Conservation (phyloP, 2,797 vertebrate species). For the Trematocara caparti region DNA sequence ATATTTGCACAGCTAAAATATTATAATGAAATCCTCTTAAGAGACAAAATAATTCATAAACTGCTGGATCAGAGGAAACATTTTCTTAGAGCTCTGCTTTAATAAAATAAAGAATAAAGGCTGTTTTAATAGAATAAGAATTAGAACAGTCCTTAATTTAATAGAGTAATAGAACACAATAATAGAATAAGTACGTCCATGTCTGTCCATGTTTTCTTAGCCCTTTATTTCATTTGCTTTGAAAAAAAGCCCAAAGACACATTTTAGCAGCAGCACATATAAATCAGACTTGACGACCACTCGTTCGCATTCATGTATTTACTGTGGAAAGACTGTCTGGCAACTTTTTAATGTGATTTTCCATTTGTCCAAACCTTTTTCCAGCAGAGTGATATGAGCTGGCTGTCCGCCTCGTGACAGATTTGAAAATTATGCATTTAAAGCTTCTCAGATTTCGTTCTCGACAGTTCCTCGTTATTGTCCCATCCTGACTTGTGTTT, state of each 20-base stretch:
- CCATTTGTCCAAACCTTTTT: slow-evolving; percentile 38
- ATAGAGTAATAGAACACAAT: not conserved
- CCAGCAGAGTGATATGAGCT: slow-evolving; percentile 51
- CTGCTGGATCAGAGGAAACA: not conserved
- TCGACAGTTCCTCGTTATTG: slow-evolving; percentile 64
- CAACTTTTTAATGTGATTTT: slow-evolving; percentile 55
- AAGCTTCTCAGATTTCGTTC: slow-evolving; percentile 67
- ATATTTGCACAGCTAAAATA: not conserved
- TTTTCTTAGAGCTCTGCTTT: not conserved
- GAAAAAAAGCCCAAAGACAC: slow-evolving; percentile 3
- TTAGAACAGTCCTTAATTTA: not conserved
- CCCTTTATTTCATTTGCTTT: not conserved
- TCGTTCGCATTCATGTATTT: slow-evolving; percentile 49
- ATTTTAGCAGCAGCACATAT: slow-evolving; percentile 4
- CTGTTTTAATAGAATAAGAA: not conserved
- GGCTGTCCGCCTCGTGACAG: slow-evolving; percentile 53
- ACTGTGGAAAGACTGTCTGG: slow-evolving; percentile 60
- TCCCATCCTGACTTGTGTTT: slow-evolving; percentile 57
- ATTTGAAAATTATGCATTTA: slow-evolving; percentile 70
- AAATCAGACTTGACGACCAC: slow-evolving; percentile 16
- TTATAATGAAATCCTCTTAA: not conserved
- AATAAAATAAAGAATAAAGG: not conserved
- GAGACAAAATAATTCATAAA: not conserved
- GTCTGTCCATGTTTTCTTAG: not conserved
- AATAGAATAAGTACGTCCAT: not conserved